Conservation (phyloP, 2,797 vertebrate species). For the Pelochelys cantorii region DNA sequence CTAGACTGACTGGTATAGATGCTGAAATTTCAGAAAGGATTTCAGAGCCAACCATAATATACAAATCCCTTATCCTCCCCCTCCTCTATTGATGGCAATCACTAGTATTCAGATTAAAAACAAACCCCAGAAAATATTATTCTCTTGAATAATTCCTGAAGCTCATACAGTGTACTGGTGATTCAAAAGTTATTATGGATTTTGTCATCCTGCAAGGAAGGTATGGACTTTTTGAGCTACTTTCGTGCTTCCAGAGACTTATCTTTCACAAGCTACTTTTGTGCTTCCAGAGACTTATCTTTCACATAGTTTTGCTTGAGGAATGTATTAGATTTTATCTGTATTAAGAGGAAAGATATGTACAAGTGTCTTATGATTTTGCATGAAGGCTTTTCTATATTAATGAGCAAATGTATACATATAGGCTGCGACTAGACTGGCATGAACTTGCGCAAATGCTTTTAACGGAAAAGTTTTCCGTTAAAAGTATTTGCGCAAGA, state of each 20-base stretch:
- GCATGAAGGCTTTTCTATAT: neutral
- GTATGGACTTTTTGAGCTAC: neutral
- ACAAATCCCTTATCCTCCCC: slow-evolving; percentile 9
- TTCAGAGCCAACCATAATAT: slow-evolving; percentile 20
- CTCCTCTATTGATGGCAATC: slow-evolving; percentile 46
- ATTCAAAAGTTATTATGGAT: slow-evolving; percentile 22
- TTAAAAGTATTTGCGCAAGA: too few relatives aligned
- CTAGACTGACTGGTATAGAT: slow-evolving; percentile 55
- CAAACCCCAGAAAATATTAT: slow-evolving; percentile 15
- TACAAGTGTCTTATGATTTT: slow-evolving; percentile 21
- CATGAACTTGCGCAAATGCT: too few relatives aligned
- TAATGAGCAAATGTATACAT: neutral
- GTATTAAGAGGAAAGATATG: slow-evolving; percentile 23
- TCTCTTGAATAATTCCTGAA: slow-evolving; percentile 29
- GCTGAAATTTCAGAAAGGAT: slow-evolving; percentile 53
- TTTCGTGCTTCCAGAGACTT: neutral
- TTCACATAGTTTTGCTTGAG: slow-evolving; percentile 37
- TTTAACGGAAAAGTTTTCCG: too few relatives aligned
- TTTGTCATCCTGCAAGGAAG: slow-evolving; percentile 11
- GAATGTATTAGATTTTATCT: slow-evolving; percentile 43
- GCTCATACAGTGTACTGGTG: neutral
- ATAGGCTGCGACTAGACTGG: too few relatives aligned
- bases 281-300: neutral
- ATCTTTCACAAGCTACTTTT: slow-evolving; percentile 2
- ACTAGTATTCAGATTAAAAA: slow-evolving; percentile 21